A percentile compares a stretch with the other conserved stretches of the same genome.
Conservation (phyloP, 1,140 invertebrate species). For the Drosophila sp. region DNA sequence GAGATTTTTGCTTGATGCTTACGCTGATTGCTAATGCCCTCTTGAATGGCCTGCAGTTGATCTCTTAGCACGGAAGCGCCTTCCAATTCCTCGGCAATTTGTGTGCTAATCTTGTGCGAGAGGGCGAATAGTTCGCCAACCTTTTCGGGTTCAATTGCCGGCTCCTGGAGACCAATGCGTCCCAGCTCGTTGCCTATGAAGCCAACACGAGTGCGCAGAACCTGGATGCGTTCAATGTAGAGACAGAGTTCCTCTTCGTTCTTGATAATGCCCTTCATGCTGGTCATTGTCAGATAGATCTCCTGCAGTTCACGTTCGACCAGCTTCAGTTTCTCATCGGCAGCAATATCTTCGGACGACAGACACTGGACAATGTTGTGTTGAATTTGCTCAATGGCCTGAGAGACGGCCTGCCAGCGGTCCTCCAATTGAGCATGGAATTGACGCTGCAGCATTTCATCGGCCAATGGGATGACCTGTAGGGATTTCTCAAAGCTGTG, state of each 20-base stretch:
- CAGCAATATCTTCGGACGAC: slow-evolving; percentile 88
- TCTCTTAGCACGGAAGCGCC: slow-evolving; percentile 88
- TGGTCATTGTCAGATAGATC: slow-evolving; percentile 86
- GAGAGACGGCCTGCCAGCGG: slow-evolving; percentile 88
- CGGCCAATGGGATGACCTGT: slow-evolving; percentile 89
- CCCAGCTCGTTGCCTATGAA: slow-evolving; percentile 91
- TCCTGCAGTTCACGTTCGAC: slow-evolving; percentile 90
- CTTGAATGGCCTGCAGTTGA: slow-evolving; percentile 87
- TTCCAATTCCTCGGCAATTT: slow-evolving; percentile 90
- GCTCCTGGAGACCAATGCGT: slow-evolving; percentile 87
- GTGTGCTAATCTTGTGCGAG: slow-evolving; percentile 87
- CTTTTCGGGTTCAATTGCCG: slow-evolving; percentile 89
- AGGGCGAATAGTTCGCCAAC: slow-evolving; percentile 88
- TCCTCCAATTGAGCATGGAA: slow-evolving; percentile 90
- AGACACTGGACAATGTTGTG: slow-evolving; percentile 87
- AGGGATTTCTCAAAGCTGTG: slow-evolving; percentile 90
- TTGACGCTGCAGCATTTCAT: slow-evolving; percentile 91
- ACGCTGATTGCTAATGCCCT: slow-evolving; percentile 87
- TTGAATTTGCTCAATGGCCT: slow-evolving; percentile 87
- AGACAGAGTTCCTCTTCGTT: slow-evolving; percentile 91
- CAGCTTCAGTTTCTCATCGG: slow-evolving; percentile 88
- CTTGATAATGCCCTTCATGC: slow-evolving; percentile 90
- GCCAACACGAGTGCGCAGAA: slow-evolving; percentile 88
- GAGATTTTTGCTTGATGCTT: slow-evolving; percentile 87
- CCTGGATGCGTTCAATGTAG: slow-evolving; percentile 90